These are phyloP conservation scores for Sebastes kiyomatsui DNA, from an alignment of 2,797 vertebrate genomes.

Conservation along the genomic window DNA sequence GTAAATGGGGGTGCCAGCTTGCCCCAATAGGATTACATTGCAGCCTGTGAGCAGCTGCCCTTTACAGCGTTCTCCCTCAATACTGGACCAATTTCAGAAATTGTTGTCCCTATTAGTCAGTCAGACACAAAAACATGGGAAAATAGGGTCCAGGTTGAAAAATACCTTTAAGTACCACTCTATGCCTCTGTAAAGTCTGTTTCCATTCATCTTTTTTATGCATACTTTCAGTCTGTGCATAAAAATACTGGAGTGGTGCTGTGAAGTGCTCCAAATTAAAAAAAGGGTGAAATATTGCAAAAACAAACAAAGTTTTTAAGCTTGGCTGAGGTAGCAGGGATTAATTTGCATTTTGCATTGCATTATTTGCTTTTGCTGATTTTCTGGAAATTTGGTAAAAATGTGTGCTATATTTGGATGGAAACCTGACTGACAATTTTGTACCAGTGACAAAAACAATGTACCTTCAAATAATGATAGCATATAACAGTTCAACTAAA, in stretches of 20 bases:
- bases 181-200: background rate
- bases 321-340: background rate
- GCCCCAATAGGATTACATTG: too few relatives aligned
- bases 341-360: background rate
- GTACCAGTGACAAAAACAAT: background rate
- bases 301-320: background rate
- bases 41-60: too few relatives aligned
- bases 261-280: too few relatives aligned
- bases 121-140: too few relatives aligned
- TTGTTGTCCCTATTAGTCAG: too few relatives aligned
- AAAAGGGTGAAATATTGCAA: background rate
- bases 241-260: background rate
- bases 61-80: too few relatives aligned
- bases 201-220: background rate
- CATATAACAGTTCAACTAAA: background rate
- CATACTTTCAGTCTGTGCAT: background rate
- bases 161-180: too few relatives aligned
- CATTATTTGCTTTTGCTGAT: background rate
- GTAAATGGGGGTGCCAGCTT: too few relatives aligned
- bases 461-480: background rate
- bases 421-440: background rate
- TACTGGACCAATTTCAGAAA: too few relatives aligned
- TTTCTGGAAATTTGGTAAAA: background rate
- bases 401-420: background rate
- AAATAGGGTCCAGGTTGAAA: too few relatives aligned